Evolutionary conservation across 2,797 vertebrate genomes (phyloP).

Genomic region (Gephyroberyx darwinii): DNA sequence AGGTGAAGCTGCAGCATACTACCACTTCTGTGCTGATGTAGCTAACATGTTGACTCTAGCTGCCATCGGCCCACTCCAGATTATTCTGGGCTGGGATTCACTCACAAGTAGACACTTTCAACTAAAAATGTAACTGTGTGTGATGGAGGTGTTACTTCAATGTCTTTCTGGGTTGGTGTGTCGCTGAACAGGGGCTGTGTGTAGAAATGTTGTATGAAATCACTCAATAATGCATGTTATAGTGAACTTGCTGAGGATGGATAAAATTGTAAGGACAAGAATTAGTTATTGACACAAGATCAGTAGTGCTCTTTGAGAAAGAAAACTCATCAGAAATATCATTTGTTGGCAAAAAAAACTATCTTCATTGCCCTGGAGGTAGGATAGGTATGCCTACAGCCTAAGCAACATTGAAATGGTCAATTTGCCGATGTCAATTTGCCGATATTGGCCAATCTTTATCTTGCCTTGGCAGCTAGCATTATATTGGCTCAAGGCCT

Average conservation of each 20-base stretch:
- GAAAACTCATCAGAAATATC: too few relatives aligned
- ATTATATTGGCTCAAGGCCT: slow-evolving; percentile 47
- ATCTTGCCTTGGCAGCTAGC: slow-evolving; percentile 18
- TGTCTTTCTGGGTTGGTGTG: slow-evolving; percentile 30
- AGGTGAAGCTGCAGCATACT: slow-evolving; percentile 47
- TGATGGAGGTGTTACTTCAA: slow-evolving; percentile 59
- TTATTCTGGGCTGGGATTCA: slow-evolving; percentile 78
- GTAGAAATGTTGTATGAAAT: background rate
- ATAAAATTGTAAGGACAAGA: background rate
- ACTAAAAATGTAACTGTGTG: slow-evolving; percentile 65
- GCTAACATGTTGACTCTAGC: slow-evolving; percentile 66
- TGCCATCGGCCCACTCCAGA: slow-evolving; percentile 73
- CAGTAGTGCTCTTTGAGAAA: background rate
- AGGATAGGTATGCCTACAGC: background rate
- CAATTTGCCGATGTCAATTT: slow-evolving; percentile 40
- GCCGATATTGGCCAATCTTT: slow-evolving; percentile 33
- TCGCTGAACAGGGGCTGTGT: slow-evolving; percentile 18
- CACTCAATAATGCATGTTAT: background rate
- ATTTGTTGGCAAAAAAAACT: background rate
- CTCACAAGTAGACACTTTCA: slow-evolving; percentile 73
- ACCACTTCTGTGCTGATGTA: slow-evolving; percentile 60
- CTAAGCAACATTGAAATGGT: background rate
- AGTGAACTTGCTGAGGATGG: slow-evolving; percentile 15
- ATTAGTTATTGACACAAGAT: background rate
- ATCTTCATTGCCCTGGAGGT: background rate